These are phyloP conservation scores for Caenorhabditis imperialis DNA, from an alignment of 2,888 invertebrate genomes.

Conservation along the genomic window DNA sequence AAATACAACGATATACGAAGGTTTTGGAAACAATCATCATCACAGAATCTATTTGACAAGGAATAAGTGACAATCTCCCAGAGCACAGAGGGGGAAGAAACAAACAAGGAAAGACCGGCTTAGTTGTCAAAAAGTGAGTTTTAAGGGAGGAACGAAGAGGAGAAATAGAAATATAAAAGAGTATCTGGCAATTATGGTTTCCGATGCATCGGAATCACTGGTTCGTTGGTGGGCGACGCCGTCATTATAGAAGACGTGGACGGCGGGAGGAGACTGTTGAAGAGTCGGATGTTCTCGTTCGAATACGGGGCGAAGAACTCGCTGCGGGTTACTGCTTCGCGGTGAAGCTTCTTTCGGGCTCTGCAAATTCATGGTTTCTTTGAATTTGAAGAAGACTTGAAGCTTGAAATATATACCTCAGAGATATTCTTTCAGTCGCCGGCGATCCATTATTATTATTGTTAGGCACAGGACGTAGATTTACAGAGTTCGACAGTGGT, in stretches of 20 bases:
- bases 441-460: conserved; percentile 28
- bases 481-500: conserved; percentile 39
- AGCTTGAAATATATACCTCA: too few species aligned
- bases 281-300: conserved; percentile 38
- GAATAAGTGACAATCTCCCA: conserved; percentile 8
- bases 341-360: conserved; percentile 48
- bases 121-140: conserved; percentile 6
- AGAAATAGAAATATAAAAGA: conserved; percentile 13
- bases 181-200: conserved; percentile 16
- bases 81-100: conserved; percentile 17
- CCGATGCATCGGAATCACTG: conserved; percentile 6
- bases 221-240: conserved; percentile 10
- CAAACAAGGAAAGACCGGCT: conserved; percentile 26
- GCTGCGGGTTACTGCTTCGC: conserved; percentile 48
- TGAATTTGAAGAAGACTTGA: too few species aligned
- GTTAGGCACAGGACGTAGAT: conserved; percentile 35
- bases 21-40: conserved; percentile 41
- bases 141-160: background rate
- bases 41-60: conserved; percentile 46
- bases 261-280: conserved; percentile 47
- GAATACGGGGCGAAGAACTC: conserved; percentile 41
- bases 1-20: conserved; percentile 35
- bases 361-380: conserved; percentile 3
- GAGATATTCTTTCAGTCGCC: conserved; percentile 40
- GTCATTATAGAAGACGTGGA: conserved; percentile 52